These are phyloP conservation scores for Leucophora obtusa DNA, from an alignment of 2,888 invertebrate genomes.

Conservation along the genomic window DNA sequence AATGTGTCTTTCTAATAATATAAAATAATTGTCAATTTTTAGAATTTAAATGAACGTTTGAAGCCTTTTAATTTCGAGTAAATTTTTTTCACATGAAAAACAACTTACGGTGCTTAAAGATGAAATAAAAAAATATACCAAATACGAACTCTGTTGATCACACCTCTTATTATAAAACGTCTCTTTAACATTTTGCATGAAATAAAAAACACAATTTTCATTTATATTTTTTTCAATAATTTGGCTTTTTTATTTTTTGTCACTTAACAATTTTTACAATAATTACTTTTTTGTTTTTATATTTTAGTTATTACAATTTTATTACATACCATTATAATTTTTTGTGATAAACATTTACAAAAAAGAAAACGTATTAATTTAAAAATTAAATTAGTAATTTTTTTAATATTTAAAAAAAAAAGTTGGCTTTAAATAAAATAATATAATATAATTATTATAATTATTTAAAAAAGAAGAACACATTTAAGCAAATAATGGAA, in stretches of 20 bases:
- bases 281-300: conserved; percentile 35
- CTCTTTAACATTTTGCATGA: too few relatives aligned
- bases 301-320: conserved; percentile 64
- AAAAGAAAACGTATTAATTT: conserved; percentile 42
- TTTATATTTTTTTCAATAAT: conserved; percentile 39
- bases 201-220: conserved; percentile 9
- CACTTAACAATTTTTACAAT: conserved; percentile 65
- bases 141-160: too few relatives aligned
- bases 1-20: too few relatives aligned
- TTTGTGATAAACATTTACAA: conserved; percentile 58
- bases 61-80: too few relatives aligned
- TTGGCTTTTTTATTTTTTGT: conserved; percentile 50
- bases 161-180: too few relatives aligned
- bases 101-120: too few relatives aligned
- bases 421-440: conserved; percentile 64
- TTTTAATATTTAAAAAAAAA: conserved; percentile 63
- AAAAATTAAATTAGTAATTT: conserved; percentile 62
- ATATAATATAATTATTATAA: conserved; percentile 61
- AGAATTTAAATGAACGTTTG: too few relatives aligned
- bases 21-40: too few relatives aligned
- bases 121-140: too few relatives aligned
- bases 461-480: conserved; percentile 67
- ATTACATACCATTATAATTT: conserved; percentile 40
- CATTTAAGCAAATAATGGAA: conserved; percentile 65
- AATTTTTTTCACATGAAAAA: too few relatives aligned